phyloP scores from a whole-genome alignment of 2,888 invertebrate genomes.

The Lathronympha strigana region DNA sequence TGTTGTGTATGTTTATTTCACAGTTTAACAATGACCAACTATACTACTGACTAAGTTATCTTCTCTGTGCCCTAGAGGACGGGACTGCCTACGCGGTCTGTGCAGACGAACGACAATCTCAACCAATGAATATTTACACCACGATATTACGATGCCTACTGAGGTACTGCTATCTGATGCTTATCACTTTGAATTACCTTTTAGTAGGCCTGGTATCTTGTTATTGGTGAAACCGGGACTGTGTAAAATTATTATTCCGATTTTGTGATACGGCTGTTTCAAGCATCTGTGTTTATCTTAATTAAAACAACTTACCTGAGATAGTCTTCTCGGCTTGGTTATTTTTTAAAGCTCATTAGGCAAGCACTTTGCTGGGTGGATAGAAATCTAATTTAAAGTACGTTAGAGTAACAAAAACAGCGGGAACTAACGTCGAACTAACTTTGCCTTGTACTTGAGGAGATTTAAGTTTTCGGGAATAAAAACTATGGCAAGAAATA shows the following conservation, averaged over 20 bases:
- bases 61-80: slow-evolving; percentile 19
- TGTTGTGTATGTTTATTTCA: not conserved
- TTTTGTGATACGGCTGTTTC: slow-evolving; percentile 13
- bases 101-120: slow-evolving; percentile 66
- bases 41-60: slow-evolving; percentile 20
- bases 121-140: slow-evolving; percentile 78
- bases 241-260: slow-evolving; percentile 34
- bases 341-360: slow-evolving; percentile 1
- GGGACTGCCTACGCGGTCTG: slow-evolving; percentile 43
- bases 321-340: not conserved
- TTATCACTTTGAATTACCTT: slow-evolving; percentile 56
- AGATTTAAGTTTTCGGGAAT: not conserved
- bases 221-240: slow-evolving; percentile 32
- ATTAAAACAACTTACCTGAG: slow-evolving; percentile 18
- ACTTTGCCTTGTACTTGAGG: not conserved
- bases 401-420: not conserved
- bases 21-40: slow-evolving; percentile 1
- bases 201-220: slow-evolving; percentile 48
- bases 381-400: slow-evolving; percentile 1
- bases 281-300: slow-evolving; percentile 24
- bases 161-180: slow-evolving; percentile 51
- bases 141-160: slow-evolving; percentile 63
- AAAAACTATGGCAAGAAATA: not conserved
- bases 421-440: not conserved
- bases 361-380: not conserved